phyloP scores from a whole-genome alignment of 2,113 vertebrate species.

The Alethe castanea region DNA sequence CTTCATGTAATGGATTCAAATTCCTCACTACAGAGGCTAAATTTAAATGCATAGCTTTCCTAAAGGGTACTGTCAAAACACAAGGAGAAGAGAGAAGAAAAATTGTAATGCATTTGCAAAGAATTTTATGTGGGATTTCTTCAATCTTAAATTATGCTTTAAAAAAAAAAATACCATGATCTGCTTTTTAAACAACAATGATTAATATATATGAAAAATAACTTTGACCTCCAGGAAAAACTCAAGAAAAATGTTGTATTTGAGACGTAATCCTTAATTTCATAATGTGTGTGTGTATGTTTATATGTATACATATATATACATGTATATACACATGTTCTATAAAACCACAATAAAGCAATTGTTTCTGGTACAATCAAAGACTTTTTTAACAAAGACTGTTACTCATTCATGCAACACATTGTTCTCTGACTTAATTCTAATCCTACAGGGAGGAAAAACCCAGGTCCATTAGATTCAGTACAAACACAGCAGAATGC shows the following conservation, averaged over 20 bases:
- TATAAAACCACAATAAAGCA: background rate
- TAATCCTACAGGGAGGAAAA: background rate
- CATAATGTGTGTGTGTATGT: background rate
- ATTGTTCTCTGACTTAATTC: background rate
- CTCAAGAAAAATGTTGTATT: background rate
- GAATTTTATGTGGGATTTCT: background rate
- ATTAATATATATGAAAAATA: background rate
- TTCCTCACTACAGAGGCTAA: background rate
- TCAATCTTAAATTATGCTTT: background rate
- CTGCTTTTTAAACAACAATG: background rate
- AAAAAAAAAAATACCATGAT: background rate
- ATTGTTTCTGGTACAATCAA: background rate
- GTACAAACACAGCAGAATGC: background rate
- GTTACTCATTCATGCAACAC: background rate
- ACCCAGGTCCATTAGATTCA: background rate
- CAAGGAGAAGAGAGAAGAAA: background rate
- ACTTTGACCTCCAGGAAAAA: background rate
- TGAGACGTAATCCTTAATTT: background rate
- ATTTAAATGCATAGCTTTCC: background rate
- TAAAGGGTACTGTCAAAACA: background rate
- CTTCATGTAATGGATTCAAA: background rate
- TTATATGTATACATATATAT: rapidly evolving
- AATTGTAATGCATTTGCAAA: rapidly evolving
- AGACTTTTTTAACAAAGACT: background rate
- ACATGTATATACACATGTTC: rapidly evolving